Conservation (phyloP, 2,888 invertebrate species). For the Trachelus iudaicus region DNA sequence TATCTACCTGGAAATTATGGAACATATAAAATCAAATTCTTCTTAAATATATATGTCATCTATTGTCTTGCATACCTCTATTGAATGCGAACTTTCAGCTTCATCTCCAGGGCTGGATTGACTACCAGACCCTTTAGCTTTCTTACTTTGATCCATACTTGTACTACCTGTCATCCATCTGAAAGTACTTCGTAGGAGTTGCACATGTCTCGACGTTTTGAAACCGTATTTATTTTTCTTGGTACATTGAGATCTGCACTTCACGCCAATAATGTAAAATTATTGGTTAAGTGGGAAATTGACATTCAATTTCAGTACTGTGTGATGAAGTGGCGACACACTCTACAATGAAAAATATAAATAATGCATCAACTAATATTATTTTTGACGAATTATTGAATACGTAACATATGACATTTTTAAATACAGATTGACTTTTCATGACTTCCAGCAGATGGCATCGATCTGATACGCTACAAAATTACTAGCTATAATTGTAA, state of each 20-base stretch:
- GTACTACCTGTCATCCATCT: constrained; percentile 47
- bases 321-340: neutral
- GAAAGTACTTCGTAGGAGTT: constrained; percentile 41
- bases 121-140: constrained; percentile 25
- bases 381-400: neutral
- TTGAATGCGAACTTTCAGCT: constrained; percentile 42
- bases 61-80: constrained; percentile 40
- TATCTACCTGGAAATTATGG: constrained; percentile 77
- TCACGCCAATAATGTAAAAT: neutral
- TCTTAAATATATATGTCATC: neutral
- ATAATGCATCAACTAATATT: neutral
- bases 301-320: neutral
- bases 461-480: neutral
- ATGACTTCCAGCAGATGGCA: neutral
- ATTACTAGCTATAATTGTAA: neutral
- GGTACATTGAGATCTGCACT: neutral
- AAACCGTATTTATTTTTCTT: neutral
- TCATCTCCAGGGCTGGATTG: constrained; percentile 29
- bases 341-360: neutral
- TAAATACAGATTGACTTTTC: neutral
- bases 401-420: neutral
- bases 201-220: constrained; percentile 33
- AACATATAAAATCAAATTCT: neutral
- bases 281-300: neutral
- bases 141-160: constrained; percentile 39